Conservation (phyloP, 92 coral and sea anemone species). For the Umimayanthus kanabou region DNA sequence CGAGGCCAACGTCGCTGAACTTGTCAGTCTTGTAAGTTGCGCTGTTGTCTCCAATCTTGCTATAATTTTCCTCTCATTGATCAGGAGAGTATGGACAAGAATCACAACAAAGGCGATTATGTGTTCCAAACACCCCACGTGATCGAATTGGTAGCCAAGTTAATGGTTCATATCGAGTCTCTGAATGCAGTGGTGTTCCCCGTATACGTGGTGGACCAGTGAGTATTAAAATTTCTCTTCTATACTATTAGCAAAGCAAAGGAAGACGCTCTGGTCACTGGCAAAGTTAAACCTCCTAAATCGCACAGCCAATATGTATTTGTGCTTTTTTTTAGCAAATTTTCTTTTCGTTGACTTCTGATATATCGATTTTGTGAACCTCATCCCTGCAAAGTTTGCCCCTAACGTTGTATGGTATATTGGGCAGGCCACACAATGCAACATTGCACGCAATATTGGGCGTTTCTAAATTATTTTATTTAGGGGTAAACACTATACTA, state of each 20-base stretch:
- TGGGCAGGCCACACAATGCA: no score
- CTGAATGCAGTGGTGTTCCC: slow-evolving; percentile 61
- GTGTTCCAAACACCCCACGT: slow-evolving; percentile 91
- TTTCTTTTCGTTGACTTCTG: neutral
- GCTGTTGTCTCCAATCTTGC: neutral
- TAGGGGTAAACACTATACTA: no score
- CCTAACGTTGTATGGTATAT: no score
- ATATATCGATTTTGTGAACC: no score
- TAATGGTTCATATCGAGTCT: slow-evolving; percentile 73
- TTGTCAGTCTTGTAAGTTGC: no score
- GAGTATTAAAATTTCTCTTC: neutral
- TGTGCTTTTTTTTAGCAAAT: no score
- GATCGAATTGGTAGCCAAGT: slow-evolving; percentile 90
- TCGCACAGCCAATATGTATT: neutral
- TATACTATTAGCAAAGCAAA: no score
- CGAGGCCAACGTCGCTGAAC: no score
- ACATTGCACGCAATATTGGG: no score
- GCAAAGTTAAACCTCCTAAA: neutral
- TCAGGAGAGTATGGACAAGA: slow-evolving; percentile 80
- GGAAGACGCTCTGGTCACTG: neutral
- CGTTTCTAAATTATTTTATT: no score
- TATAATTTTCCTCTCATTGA: neutral
- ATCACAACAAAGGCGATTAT: slow-evolving; percentile 90
- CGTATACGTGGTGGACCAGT: slow-evolving; percentile 80
- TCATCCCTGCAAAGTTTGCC: neutral